phyloP scores from a whole-genome alignment of 2,888 invertebrate species.

The Oeneis ivallda region DNA sequence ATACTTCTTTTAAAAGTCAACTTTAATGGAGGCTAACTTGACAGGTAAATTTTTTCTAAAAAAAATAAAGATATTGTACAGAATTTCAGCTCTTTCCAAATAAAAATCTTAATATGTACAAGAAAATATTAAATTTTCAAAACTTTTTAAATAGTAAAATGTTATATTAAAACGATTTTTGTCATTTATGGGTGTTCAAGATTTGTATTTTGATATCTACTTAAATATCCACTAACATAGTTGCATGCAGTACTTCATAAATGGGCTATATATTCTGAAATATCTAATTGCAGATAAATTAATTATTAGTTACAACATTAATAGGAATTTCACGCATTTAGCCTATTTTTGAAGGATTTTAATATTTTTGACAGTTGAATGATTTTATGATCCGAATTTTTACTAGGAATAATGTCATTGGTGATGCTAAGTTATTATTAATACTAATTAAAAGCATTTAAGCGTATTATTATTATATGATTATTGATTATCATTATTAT shows the following conservation, averaged over 20 bases:
- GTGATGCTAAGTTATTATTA: background rate
- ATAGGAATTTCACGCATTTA: too few species aligned
- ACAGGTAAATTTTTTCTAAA: background rate
- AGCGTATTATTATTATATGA: background rate
- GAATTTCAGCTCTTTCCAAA: too few species aligned
- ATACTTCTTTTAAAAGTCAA: background rate
- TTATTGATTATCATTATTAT: background rate
- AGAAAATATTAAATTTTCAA: too few species aligned
- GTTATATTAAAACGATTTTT: background rate
- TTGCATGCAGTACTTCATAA: background rate
- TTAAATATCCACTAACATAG: background rate
- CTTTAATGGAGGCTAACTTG: constrained; percentile 6
- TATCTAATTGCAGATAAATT: background rate
- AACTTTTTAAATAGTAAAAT: background rate
- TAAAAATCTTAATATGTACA: too few species aligned
- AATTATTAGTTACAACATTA: background rate
- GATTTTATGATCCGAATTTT: background rate
- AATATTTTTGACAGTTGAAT: background rate
- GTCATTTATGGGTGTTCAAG: background rate
- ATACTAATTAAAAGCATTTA: background rate
- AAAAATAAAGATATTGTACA: too few species aligned
- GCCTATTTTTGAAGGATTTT: background rate
- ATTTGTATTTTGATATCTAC: background rate
- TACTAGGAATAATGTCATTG: too few species aligned
- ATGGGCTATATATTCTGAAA: background rate